Evolutionary conservation across 2,888 invertebrate species (phyloP).

Genomic region (Lochmaea capreae): DNA sequence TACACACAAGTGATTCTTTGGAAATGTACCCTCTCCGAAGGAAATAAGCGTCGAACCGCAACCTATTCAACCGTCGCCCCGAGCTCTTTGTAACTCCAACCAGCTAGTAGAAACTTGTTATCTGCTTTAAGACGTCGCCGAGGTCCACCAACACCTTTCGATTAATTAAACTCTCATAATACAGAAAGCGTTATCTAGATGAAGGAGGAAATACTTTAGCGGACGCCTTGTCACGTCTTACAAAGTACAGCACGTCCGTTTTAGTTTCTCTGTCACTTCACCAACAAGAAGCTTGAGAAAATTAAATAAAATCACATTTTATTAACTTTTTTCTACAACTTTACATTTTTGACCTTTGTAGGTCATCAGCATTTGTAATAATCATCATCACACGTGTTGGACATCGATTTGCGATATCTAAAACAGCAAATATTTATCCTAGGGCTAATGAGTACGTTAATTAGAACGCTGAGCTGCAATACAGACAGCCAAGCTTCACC

Average conservation of each 20-base stretch:
- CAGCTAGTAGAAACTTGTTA: constrained; percentile 54
- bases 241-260: not conserved
- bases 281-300: no score
- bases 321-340: no score
- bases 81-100: constrained; percentile 52
- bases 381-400: no score
- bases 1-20: constrained; percentile 49
- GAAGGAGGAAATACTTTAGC: not conserved
- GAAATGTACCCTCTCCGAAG: constrained; percentile 35
- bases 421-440: no score
- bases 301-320: no score
- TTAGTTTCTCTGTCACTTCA: not conserved
- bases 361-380: no score
- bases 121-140: constrained; percentile 53
- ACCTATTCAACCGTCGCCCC: constrained; percentile 50
- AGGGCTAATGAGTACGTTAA: no score
- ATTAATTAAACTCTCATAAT: constrained; percentile 53
- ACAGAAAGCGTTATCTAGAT: constrained; percentile 7
- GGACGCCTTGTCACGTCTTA: constrained; percentile 2
- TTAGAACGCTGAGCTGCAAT: no score
- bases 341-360: no score
- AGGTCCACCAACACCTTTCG: constrained; percentile 56
- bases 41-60: constrained; percentile 55
- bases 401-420: no score
- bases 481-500: no score